Evolutionary conservation across 1,140 invertebrate species (phyloP).

Genomic region (Hypsibius dujardini): DNA sequence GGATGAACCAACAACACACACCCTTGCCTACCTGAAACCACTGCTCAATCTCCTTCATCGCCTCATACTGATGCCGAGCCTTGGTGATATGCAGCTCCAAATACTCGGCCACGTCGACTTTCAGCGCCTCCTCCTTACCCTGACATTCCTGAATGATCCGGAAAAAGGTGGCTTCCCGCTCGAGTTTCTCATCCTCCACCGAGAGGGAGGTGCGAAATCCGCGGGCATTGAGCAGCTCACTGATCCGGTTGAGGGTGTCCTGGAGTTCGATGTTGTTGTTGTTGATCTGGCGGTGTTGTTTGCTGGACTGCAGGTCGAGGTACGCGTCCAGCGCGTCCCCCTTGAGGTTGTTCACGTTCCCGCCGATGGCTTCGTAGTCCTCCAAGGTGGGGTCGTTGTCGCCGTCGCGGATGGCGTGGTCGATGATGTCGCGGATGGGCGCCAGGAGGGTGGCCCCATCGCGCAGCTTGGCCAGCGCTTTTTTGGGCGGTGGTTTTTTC

Average conservation of each 20-base stretch:
- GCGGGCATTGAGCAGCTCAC: background rate
- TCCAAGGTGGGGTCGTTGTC: background rate
- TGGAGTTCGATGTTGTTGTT: background rate
- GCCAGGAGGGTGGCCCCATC: background rate
- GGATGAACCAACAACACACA: too few relatives aligned
- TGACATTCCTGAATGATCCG: constrained; percentile 1
- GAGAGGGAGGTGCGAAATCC: background rate
- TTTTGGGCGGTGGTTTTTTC: too few relatives aligned
- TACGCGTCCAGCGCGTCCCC: constrained; percentile 8
- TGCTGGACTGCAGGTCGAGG: background rate
- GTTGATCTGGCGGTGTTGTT: background rate
- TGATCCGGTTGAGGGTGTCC: background rate
- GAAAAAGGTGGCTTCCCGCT: background rate
- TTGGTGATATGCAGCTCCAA: constrained; percentile 9
- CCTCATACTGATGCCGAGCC: constrained; percentile 1
- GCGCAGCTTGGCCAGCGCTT: background rate
- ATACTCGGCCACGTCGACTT: background rate
- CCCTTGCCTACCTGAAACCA: background rate
- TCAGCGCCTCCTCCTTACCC: background rate
- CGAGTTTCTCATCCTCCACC: background rate
- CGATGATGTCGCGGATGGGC: background rate
- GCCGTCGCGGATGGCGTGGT: background rate
- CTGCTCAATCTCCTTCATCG: constrained; percentile 14
- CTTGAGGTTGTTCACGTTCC: background rate
- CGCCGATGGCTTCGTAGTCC: constrained; percentile 1